phyloP scores from a whole-genome alignment of 2,888 invertebrate species.

The Hydropsyche betteni region DNA sequence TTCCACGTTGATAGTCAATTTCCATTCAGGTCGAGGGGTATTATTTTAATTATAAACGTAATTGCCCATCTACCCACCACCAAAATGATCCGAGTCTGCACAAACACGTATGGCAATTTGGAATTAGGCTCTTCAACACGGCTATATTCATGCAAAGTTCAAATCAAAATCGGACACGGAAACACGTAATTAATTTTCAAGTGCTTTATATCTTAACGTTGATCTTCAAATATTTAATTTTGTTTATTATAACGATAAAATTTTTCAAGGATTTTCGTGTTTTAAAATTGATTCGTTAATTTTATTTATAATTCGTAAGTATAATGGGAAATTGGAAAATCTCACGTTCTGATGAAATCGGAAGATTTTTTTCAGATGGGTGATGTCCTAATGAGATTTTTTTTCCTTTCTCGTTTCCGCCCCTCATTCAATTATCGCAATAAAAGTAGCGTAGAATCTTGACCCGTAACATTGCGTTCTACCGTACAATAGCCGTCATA shows the following conservation, averaged over 20 bases:
- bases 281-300: too few relatives aligned
- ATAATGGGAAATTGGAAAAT: too few relatives aligned
- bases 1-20: constrained; percentile 8
- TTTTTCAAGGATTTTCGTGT: too few relatives aligned
- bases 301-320: too few relatives aligned
- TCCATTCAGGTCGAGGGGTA: constrained; percentile 11
- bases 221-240: too few relatives aligned
- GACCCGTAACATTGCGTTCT: constrained; percentile 5
- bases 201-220: too few relatives aligned
- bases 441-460: constrained; percentile 26
- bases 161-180: neutral
- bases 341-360: too few relatives aligned
- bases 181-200: constrained; percentile 22
- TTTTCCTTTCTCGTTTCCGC: neutral
- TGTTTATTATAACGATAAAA: too few relatives aligned
- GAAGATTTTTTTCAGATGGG: neutral
- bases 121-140: neutral
- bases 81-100: constrained; percentile 5
- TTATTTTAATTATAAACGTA: constrained; percentile 24
- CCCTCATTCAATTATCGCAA: constrained; percentile 24
- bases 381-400: constrained; percentile 10
- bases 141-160: neutral
- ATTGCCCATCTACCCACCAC: neutral
- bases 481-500: constrained; percentile 36
- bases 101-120: neutral